Evolutionary conservation across 1,140 invertebrate species (phyloP).

Genomic region (Hypsibius dujardini): DNA sequence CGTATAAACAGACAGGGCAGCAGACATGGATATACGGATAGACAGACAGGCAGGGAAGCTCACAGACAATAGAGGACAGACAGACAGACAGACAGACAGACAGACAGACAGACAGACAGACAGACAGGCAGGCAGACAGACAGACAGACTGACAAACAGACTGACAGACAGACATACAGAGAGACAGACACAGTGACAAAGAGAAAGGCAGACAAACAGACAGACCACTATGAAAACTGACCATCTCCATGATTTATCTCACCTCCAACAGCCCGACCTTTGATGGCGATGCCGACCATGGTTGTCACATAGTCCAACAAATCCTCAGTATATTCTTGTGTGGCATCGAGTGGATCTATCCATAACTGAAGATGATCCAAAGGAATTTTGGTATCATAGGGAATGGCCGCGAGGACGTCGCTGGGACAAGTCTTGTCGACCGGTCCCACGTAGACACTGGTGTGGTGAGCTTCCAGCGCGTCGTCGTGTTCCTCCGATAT

Average conservation of each 20-base stretch:
- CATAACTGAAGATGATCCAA: constrained; percentile 38
- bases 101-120: no score
- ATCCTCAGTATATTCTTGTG: constrained; percentile 81
- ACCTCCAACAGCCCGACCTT: constrained; percentile 56
- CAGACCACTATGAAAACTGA: no score
- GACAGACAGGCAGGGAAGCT: no score
- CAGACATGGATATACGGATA: no score
- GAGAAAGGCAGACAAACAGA: no score
- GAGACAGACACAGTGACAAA: no score
- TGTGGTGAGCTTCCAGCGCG: background rate
- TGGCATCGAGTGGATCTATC: constrained; percentile 95
- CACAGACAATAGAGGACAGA: no score
- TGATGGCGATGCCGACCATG: constrained; percentile 88
- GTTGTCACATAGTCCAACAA: constrained; percentile 93
- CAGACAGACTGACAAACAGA: no score
- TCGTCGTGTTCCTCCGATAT: constrained; percentile 2
- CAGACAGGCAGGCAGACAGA: no score
- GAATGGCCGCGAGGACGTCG: background rate
- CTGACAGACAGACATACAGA: no score
- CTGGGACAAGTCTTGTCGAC: constrained; percentile 27
- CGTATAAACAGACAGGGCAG: no score
- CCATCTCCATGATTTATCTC: background rate
- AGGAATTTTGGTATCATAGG: constrained; percentile 31
- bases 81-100: no score
- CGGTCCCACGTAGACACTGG: constrained; percentile 28